Evolutionary conservation across 2,888 invertebrate species (phyloP).

Genomic region (Belgica antarctica): DNA sequence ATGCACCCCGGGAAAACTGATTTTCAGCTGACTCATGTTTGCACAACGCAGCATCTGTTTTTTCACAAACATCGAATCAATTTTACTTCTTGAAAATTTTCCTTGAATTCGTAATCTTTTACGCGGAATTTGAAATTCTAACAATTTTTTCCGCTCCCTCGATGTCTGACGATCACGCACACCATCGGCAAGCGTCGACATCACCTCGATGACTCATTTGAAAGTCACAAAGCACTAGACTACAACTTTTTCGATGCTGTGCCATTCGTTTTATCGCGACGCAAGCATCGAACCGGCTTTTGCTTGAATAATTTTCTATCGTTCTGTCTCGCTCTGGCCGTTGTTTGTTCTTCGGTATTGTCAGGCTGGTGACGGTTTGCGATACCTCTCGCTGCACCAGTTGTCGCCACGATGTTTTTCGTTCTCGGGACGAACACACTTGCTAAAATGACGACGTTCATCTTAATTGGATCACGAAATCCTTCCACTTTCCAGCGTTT

Average conservation of each 20-base stretch:
- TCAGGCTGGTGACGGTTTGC: neutral
- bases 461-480: neutral
- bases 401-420: no score
- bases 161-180: constrained; percentile 3
- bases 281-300: constrained; percentile 36
- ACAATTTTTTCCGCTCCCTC: constrained; percentile 24
- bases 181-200: no score
- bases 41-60: no score
- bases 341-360: neutral
- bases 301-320: constrained; percentile 24
- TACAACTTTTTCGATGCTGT: constrained; percentile 12
- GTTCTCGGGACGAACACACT: no score
- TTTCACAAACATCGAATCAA: no score
- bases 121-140: no score
- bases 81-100: neutral
- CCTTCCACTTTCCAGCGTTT: no score
- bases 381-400: no score
- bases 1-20: neutral
- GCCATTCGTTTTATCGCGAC: constrained; percentile 24
- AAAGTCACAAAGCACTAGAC: constrained; percentile 8
- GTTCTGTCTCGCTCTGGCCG: constrained; percentile 22
- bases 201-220: constrained; percentile 31
- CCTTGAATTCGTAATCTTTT: no score
- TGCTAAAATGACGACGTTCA: neutral
- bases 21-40: neutral